Percentiles rank a stretch among this genome's conserved stretches.
Evolutionary conservation across 2,888 invertebrate genomes (phyloP).

Genomic region (Formica aserva): DNA sequence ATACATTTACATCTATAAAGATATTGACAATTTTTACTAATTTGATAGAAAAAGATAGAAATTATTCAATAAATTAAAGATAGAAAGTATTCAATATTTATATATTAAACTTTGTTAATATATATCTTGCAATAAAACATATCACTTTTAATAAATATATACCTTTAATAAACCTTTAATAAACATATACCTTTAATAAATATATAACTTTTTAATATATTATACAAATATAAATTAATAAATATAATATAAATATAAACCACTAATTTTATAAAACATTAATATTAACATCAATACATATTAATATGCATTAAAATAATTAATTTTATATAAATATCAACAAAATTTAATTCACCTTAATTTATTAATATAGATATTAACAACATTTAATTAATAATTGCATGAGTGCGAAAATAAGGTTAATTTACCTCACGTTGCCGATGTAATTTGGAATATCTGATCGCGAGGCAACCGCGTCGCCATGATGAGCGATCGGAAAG

Average conservation of each 20-base stretch:
- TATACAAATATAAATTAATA: not conserved
- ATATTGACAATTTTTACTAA: not conserved
- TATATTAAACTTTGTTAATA: not conserved
- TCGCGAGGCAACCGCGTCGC: constrained; percentile 86
- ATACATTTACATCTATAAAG: not conserved
- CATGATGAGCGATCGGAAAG: constrained; percentile 88
- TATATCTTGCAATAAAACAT: not conserved
- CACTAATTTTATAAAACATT: not conserved
- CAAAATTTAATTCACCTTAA: not conserved
- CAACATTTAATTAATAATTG: not conserved
- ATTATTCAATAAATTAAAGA: too few relatives aligned
- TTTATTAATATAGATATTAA: not conserved
- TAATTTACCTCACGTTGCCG: constrained; percentile 86
- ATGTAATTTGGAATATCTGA: constrained; percentile 87
- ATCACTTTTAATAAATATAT: not conserved
- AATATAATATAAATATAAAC: not conserved
- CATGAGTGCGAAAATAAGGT: not conserved
- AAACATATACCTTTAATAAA: not conserved
- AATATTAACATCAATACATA: too few relatives aligned
- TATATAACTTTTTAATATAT: not conserved
- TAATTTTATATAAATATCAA: too few relatives aligned
- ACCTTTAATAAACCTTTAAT: too few relatives aligned
- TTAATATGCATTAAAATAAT: too few relatives aligned
- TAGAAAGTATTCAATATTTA: not conserved
- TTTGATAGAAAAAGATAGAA: not conserved